These are phyloP conservation scores for Strigamia maritima DNA, from an alignment of 2,888 invertebrate genomes.

Conservation along the genomic window DNA sequence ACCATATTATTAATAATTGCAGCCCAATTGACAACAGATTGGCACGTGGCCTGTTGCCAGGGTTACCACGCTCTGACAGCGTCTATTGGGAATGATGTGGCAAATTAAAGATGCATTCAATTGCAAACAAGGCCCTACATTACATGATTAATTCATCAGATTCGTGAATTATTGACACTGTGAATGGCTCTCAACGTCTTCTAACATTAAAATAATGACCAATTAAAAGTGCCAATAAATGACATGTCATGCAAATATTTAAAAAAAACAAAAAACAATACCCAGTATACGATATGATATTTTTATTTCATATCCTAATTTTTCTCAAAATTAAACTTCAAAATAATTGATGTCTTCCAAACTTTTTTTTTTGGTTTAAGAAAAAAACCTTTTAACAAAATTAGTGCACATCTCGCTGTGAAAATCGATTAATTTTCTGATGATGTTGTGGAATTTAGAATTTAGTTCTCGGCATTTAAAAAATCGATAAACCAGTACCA, in stretches of 20 bases:
- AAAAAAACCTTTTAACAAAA: not conserved
- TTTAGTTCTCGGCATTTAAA: not conserved
- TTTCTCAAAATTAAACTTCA: not conserved
- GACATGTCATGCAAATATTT: not conserved
- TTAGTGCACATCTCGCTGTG: not conserved
- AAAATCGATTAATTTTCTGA: constrained; percentile 10
- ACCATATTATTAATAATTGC: constrained; percentile 1
- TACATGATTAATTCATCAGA: constrained; percentile 25
- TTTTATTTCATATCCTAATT: not conserved
- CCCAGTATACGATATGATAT: not conserved
- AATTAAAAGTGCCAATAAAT: not conserved
- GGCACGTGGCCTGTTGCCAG: constrained; percentile 3
- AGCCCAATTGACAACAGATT: constrained; percentile 22
- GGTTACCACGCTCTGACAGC: not conserved
- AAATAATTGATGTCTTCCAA: not conserved
- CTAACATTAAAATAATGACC: constrained; percentile 4
- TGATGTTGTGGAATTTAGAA: not conserved
- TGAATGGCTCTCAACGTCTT: not conserved
- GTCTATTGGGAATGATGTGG: constrained; percentile 22
- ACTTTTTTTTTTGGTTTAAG: not conserved
- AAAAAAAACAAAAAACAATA: too few species aligned
- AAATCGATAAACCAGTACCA: not conserved
- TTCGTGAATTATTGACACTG: constrained; percentile 14
- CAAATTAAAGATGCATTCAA: constrained; percentile 34
- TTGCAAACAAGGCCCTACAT: constrained; percentile 24